phyloP scores from a whole-genome alignment of 1,140 invertebrate genomes.

The Lepidostoma basale region DNA sequence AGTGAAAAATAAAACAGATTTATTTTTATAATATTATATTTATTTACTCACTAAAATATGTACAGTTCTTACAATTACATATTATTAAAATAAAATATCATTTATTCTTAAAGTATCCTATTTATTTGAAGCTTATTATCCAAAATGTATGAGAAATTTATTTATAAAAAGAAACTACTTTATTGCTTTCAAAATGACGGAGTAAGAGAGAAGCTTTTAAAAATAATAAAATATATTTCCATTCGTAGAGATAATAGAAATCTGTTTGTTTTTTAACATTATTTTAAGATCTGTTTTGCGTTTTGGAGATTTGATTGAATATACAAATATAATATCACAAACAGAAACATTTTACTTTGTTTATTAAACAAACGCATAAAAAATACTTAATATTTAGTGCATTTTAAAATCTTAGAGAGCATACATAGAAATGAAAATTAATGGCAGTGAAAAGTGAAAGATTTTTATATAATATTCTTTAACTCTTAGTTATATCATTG shows the following conservation, averaged over 20 bases:
- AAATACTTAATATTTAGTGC: neutral
- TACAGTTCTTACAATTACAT: conserved; percentile 35
- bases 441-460: neutral
- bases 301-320: neutral
- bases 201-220: neutral
- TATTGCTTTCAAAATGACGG: neutral
- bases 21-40: conserved; percentile 23
- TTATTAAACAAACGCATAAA: neutral
- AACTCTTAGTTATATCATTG: too few species aligned
- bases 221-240: neutral
- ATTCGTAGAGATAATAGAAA: neutral
- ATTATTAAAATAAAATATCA: conserved; percentile 33
- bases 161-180: conserved; percentile 1
- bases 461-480: neutral
- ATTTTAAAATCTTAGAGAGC: conserved; percentile 7
- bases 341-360: neutral
- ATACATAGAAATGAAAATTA: too few species aligned
- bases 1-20: neutral
- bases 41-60: conserved; percentile 41
- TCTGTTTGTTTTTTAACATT: neutral
- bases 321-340: conserved; percentile 12
- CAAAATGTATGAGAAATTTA: neutral
- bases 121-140: neutral
- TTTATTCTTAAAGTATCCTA: conserved; percentile 20
- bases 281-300: neutral